Conservation (phyloP, 2,797 vertebrate species). For the Holocentrus rufus region DNA sequence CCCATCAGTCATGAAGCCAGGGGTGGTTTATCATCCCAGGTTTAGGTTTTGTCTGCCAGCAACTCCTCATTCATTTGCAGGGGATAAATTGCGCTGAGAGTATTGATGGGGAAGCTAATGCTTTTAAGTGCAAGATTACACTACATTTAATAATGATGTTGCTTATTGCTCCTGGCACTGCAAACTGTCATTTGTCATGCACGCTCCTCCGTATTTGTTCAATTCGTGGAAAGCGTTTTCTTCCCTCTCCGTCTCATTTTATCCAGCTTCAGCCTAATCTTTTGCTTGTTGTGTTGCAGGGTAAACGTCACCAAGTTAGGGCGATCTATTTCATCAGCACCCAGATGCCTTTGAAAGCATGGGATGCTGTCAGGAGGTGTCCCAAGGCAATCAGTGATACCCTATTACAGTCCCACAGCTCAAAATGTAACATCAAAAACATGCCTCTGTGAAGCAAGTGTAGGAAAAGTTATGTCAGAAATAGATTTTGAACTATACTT, state of each 20-base stretch:
- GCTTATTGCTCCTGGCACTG: slow-evolving; percentile 76
- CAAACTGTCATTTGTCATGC: slow-evolving; percentile 74
- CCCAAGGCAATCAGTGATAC: slow-evolving; percentile 59
- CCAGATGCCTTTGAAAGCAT: slow-evolving; percentile 64
- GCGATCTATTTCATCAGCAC: slow-evolving; percentile 68
- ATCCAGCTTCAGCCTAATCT: slow-evolving; percentile 64
- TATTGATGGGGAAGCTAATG: slow-evolving; percentile 77
- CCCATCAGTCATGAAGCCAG: slow-evolving; percentile 75
- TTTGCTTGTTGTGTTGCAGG: slow-evolving; percentile 39
- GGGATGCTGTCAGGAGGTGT: slow-evolving; percentile 55
- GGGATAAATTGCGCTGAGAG: slow-evolving; percentile 70
- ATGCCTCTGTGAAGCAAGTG: slow-evolving; percentile 40
- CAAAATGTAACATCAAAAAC: slow-evolving; percentile 59
- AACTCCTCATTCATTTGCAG: slow-evolving; percentile 75
- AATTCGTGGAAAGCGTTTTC: slow-evolving; percentile 21
- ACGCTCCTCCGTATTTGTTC: slow-evolving; percentile 62
- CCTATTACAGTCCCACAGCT: slow-evolving; percentile 58
- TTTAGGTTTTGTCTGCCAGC: slow-evolving; percentile 72
- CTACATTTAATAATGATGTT: slow-evolving; percentile 80
- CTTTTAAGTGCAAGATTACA: slow-evolving; percentile 82
- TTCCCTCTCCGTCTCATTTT: slow-evolving; percentile 41
- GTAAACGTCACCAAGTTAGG: slow-evolving; percentile 59
- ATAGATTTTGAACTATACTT: slow-evolving; percentile 28
- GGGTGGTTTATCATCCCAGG: slow-evolving; percentile 78
- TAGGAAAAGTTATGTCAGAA: slow-evolving; percentile 28